Evolutionary conservation across 2,113 vertebrate genomes (phyloP).

Genomic region (Lasiurus borealis): DNA sequence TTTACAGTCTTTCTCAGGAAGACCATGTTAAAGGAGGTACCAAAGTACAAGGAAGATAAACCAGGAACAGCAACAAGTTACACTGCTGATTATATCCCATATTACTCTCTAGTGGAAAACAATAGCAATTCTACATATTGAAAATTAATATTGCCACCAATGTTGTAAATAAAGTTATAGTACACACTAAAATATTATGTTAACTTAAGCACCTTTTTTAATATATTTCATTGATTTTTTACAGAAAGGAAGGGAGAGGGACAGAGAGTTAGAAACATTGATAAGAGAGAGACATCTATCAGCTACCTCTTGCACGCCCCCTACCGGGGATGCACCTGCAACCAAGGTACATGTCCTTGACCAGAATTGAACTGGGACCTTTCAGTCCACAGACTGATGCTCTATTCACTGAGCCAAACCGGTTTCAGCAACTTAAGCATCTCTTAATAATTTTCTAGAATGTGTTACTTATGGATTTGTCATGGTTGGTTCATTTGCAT

Average conservation of each 20-base stretch:
- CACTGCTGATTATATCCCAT: neutral
- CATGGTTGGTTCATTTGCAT: neutral
- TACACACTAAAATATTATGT: neutral
- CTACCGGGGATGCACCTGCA: no score
- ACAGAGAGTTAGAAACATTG: no score
- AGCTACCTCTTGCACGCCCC: no score
- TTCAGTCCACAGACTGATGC: no score
- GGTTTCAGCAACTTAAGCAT: neutral
- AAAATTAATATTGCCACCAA: neutral
- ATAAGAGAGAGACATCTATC: no score
- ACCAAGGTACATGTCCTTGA: no score
- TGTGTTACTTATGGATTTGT: neutral
- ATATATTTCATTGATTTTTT: no score
- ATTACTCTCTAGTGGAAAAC: neutral
- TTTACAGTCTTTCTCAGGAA: no score
- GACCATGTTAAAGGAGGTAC: neutral
- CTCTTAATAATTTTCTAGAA: neutral
- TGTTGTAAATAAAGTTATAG: neutral
- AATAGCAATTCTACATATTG: neutral
- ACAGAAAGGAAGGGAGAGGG: no score
- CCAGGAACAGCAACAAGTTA: neutral
- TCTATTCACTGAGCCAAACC: no score
- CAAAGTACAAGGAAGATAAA: neutral
- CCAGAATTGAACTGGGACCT: no score
- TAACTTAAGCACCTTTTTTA: neutral